A percentile compares a stretch with the other conserved stretches of the same genome.
Conservation (phyloP, 2,888 invertebrate genomes). For the Diarsia dahlii region DNA sequence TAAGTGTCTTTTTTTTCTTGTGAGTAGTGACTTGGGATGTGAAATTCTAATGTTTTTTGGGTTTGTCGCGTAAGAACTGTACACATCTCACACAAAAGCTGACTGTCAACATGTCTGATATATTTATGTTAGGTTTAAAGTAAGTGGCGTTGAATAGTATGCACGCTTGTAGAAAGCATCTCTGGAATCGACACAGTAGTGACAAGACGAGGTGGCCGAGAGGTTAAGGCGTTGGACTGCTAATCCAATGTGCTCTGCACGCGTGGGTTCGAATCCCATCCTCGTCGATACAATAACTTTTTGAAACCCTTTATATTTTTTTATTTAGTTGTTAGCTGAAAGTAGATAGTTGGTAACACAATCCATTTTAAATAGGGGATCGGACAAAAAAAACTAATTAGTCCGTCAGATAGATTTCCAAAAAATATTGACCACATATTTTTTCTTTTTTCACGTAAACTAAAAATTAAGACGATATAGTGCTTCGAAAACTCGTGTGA, state of each 20-base stretch:
- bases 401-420: too few relatives aligned
- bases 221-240: slow-evolving; percentile 92
- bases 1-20: neutral
- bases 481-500: too few relatives aligned
- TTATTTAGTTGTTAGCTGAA: neutral
- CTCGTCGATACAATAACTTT: slow-evolving; percentile 81
- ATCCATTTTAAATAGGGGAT: too few relatives aligned
- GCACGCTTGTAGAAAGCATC: neutral
- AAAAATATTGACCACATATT: too few relatives aligned
- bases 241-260: slow-evolving; percentile 96
- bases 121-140: neutral
- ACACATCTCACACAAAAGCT: neutral
- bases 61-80: neutral
- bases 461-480: too few relatives aligned
- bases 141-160: neutral
- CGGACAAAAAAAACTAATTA: too few relatives aligned
- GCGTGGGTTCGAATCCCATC: slow-evolving; percentile 96
- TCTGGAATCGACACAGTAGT: neutral
- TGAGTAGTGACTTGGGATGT: neutral
- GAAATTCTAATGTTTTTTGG: neutral
- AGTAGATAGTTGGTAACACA: neutral
- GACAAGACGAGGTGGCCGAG: slow-evolving; percentile 90
- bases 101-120: neutral
- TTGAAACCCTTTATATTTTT: neutral
- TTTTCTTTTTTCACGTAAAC: too few relatives aligned